phyloP scores from a whole-genome alignment of 2,888 invertebrate species.

The Drosophila demipolita region DNA sequence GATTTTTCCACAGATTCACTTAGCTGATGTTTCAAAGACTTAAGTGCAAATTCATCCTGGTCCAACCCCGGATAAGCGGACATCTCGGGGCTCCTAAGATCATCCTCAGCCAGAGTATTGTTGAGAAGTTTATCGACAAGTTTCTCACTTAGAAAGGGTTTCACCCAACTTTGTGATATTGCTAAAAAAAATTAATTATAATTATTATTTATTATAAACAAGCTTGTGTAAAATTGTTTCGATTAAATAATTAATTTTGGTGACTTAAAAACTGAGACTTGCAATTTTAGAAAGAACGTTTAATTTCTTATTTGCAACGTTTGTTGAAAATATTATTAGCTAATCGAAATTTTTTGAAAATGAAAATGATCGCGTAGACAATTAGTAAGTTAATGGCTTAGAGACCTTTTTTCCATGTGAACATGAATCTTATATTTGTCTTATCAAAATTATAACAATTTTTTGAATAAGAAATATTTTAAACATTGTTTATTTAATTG shows the following conservation, averaged over 20 bases:
- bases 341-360: not conserved
- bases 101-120: slow-evolving; percentile 5
- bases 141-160: slow-evolving; percentile 23
- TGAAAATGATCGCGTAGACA: not conserved
- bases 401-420: not conserved
- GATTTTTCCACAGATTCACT: not conserved
- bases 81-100: not conserved
- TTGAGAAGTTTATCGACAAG: slow-evolving; percentile 28
- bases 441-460: too few relatives aligned
- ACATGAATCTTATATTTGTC: too few relatives aligned
- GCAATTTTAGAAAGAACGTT: not conserved
- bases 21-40: not conserved
- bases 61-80: slow-evolving; percentile 8
- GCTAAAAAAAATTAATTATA: slow-evolving; percentile 12
- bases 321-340: not conserved
- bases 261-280: not conserved
- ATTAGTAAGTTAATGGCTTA: not conserved
- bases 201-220: not conserved
- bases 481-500: too few relatives aligned
- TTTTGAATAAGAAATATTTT: too few relatives aligned
- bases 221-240: not conserved
- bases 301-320: not conserved
- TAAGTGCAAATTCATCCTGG: not conserved
- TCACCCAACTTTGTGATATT: not conserved
- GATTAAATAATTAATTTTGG: not conserved